phyloP scores from a whole-genome alignment of 2,888 invertebrate genomes.

The Anticlea derivata region DNA sequence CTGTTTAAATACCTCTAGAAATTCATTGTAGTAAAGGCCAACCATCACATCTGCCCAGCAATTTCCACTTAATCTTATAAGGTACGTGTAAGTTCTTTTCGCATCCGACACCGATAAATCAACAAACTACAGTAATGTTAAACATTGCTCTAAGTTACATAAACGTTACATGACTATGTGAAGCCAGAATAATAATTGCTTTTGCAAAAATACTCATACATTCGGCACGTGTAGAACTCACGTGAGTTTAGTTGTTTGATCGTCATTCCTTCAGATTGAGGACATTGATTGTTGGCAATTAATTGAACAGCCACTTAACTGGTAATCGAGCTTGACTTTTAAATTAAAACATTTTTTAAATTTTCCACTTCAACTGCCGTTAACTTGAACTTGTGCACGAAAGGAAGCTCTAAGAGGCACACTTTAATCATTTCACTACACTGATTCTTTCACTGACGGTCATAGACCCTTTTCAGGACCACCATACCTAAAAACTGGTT shows the following conservation, averaged over 20 bases:
- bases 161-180: conserved; percentile 1
- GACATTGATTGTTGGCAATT: conserved; percentile 24
- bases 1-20: not conserved
- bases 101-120: too few species aligned
- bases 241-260: conserved; percentile 21
- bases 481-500: too few species aligned
- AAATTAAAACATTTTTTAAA: not conserved
- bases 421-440: too few species aligned
- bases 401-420: too few species aligned
- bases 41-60: too few species aligned
- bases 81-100: too few species aligned
- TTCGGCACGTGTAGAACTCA: conserved; percentile 29
- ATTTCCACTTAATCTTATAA: too few species aligned
- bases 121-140: not conserved
- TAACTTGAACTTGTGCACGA: too few species aligned
- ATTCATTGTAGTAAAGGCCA: too few species aligned
- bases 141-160: not conserved
- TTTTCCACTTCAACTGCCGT: too few species aligned
- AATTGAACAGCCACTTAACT: conserved; percentile 12
- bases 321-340: conserved; percentile 10
- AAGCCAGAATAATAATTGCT: conserved; percentile 13
- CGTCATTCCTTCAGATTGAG: conserved; percentile 20
- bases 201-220: conserved; percentile 12
- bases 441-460: too few species aligned
- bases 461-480: too few species aligned